A percentile compares a stretch with the other conserved stretches of the same genome.
Conservation (phyloP, 2,797 vertebrate genomes). For the Lindbergichthys nudifrons region DNA sequence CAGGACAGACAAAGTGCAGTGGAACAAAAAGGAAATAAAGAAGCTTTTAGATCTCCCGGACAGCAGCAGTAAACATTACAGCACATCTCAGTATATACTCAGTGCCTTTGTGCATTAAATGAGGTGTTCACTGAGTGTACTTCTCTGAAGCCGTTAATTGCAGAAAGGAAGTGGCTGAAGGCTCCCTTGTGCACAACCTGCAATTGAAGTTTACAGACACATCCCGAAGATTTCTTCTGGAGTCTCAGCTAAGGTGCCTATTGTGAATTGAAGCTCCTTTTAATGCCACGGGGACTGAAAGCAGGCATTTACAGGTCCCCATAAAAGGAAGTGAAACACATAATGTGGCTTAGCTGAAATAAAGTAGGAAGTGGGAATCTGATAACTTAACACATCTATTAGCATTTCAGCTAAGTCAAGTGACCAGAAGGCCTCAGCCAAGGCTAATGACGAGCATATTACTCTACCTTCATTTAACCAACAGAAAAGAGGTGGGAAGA, state of each 20-base stretch:
- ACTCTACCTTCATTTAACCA: slow-evolving; percentile 76
- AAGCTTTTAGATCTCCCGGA: slow-evolving; percentile 69
- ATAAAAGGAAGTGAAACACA: slow-evolving; percentile 73
- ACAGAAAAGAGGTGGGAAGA: slow-evolving; percentile 79
- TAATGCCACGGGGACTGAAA: slow-evolving; percentile 72
- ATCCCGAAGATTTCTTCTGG: slow-evolving; percentile 57
- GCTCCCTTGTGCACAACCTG: slow-evolving; percentile 69
- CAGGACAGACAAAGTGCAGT: slow-evolving; percentile 28
- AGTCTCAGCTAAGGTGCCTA: slow-evolving; percentile 64
- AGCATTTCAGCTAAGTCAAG: slow-evolving; percentile 80
- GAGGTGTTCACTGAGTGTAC: slow-evolving; percentile 51
- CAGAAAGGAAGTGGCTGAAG: slow-evolving; percentile 63
- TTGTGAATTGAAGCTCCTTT: slow-evolving; percentile 71
- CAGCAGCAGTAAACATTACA: slow-evolving; percentile 70
- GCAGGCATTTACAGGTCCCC: slow-evolving; percentile 71
- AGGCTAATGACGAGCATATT: slow-evolving; percentile 79
- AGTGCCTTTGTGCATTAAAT: slow-evolving; percentile 55
- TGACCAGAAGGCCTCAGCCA: slow-evolving; percentile 77
- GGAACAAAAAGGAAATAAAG: slow-evolving; percentile 60
- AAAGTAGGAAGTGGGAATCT: slow-evolving; percentile 73
- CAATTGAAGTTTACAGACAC: slow-evolving; percentile 75
- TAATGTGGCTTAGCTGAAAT: slow-evolving; percentile 82
- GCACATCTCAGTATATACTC: slow-evolving; percentile 54
- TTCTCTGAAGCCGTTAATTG: slow-evolving; percentile 70
- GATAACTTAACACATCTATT: slow-evolving; percentile 81